Conservation (phyloP, 2,797 vertebrate species). For the Enteromius unitaeniatus region DNA sequence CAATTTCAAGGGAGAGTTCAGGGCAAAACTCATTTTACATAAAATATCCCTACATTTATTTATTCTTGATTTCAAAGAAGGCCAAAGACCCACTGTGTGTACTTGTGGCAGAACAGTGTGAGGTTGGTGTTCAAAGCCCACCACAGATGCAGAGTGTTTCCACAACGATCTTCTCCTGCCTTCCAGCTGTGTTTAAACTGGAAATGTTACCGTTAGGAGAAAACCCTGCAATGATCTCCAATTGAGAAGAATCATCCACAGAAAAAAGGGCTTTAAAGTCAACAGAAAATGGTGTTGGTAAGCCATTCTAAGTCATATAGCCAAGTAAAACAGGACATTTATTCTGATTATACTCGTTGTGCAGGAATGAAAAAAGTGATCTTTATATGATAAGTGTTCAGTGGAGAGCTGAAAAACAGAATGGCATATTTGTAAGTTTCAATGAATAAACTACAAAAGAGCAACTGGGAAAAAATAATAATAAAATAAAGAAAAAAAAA, state of each 20-base stretch:
- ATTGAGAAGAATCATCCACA: slow-evolving; percentile 52
- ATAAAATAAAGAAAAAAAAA: too few species aligned
- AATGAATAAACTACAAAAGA: background rate
- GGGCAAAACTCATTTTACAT: slow-evolving; percentile 60
- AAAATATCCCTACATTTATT: slow-evolving; percentile 56
- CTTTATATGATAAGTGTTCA: background rate
- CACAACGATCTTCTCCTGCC: slow-evolving; percentile 42
- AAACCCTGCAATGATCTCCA: slow-evolving; percentile 53
- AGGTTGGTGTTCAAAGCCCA: slow-evolving; percentile 54
- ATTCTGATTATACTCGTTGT: background rate
- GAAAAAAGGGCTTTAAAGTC: slow-evolving; percentile 57
- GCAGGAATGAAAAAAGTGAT: background rate
- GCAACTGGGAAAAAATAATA: too few species aligned
- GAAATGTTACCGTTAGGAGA: slow-evolving; percentile 48
- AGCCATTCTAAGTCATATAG: background rate
- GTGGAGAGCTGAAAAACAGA: background rate
- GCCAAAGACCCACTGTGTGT: slow-evolving; percentile 46
- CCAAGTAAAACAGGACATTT: background rate
- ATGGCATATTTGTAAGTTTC: background rate
- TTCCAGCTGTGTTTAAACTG: slow-evolving; percentile 64
- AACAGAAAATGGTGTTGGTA: background rate
- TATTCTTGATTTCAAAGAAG: slow-evolving; percentile 64
- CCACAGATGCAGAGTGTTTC: slow-evolving; percentile 53
- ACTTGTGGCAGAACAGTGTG: slow-evolving; percentile 62
- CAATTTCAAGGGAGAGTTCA: slow-evolving; percentile 58